phyloP scores from a whole-genome alignment of 2,797 vertebrate genomes.

The Argya squamiceps region DNA sequence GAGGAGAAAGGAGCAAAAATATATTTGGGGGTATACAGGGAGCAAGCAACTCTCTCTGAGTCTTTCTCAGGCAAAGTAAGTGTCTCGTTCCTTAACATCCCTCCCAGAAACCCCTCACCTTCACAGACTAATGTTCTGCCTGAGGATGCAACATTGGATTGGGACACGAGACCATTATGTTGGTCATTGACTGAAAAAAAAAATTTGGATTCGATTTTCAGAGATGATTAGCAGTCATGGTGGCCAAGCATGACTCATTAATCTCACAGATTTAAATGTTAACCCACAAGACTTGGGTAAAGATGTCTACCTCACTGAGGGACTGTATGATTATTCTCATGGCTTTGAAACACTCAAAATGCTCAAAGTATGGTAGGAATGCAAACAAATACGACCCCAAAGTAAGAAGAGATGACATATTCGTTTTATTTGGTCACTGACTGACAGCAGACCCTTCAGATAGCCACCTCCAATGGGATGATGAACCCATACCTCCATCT shows the following conservation, averaged over 20 bases:
- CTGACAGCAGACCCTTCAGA: not conserved
- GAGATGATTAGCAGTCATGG: not conserved
- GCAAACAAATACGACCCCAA: not conserved
- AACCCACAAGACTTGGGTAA: rapidly evolving
- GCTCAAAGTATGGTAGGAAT: not conserved
- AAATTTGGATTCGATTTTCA: not conserved
- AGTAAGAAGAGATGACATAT: not conserved
- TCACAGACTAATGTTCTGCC: rapidly evolving
- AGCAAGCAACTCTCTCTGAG: not conserved
- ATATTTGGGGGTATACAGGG: not conserved
- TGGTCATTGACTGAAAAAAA: not conserved
- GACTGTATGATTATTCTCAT: not conserved
- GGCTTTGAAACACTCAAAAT: not conserved
- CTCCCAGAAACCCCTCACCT: not conserved
- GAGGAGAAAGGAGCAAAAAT: not conserved
- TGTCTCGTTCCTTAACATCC: not conserved
- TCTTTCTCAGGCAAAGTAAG: not conserved
- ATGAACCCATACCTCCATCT: not conserved
- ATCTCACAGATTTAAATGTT: not conserved
- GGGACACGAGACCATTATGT: not conserved
- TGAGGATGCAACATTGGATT: not conserved
- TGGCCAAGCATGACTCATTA: not conserved
- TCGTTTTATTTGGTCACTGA: not conserved
- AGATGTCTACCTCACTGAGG: not conserved
- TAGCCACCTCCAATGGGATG: not conserved